Base-by-base conservation (phyloP, 2,797 vertebrate species). In the Sebastes hubbsi region DNA sequence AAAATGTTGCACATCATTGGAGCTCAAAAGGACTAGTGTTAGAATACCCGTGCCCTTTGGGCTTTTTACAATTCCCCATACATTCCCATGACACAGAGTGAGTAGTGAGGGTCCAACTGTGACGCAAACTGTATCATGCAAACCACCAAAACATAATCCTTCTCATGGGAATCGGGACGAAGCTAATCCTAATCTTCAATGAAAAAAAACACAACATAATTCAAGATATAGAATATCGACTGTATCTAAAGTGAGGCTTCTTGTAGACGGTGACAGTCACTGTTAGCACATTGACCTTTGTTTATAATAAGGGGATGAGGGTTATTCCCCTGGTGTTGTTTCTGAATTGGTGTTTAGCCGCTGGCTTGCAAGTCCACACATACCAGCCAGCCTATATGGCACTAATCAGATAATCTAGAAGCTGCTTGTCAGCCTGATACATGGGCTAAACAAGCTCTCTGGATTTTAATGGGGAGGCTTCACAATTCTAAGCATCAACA, bases 151-250 rank as follows among this genome's bases (percentile, higher is more conserved):
- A 90, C 69, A 67, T 89, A 89, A 90, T 92, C 86, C 70, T 58
- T 42, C 68, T 82, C 29, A 55, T 77, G 74, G 24, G 64, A 84
- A 61, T 75, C 6, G 3, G 72, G 72, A 89, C 65, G 24, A 82
- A 71, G 14, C 24, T 92, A 88, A 92, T 93, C 90, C 78, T 90
- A 83, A 92, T 87, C 88, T 89, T 80, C 42, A 75, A 42, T 65
- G 36, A 42, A 81, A 72, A 38, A 42, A 56, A 80, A 54, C 62
- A 29, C 36, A 1, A 65, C 27, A 60, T 4, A 56, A 49, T 20
- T 66, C 12, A 72, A 46, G 11, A 81, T 72, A 61, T 32, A 72
- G 29, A 30, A 78, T n/a, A 61, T 78, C 0, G 12, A 24, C 54
- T 29, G 7, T 6, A 55, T 36, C 22, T 36, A 54, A 49, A 36